Base-by-base conservation (phyloP, 2,113 vertebrate genomes). In the Trematocara nigrifrons region DNA sequence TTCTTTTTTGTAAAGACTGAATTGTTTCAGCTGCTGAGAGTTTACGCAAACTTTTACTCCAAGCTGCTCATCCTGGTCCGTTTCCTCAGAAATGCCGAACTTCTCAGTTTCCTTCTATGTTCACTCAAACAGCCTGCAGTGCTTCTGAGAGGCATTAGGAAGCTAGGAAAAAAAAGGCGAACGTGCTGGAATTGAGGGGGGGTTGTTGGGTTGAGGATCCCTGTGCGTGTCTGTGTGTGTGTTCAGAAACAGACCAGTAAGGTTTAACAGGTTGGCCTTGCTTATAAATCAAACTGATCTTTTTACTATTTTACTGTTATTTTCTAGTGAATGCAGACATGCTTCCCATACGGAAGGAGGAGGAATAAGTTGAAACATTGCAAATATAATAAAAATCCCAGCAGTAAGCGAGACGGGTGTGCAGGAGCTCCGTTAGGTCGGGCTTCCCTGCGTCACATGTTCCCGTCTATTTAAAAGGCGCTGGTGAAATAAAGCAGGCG, bases 11-110 rank as follows among this genome's bases (percentile, higher is more conserved):
- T 77, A 22, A 77, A 53, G 33, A 79, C 11, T 26, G 22, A 56
- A 16, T 35, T n/a, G 9, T 49, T 52, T 52, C 1, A 16, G 81
- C 87, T 93, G 77, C 80, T 69, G 59, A 31, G 6, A 18, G 56
- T 42, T 47, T 51, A 76, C 54, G 11, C 10, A 20, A 79, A 76
- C 12, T 20, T 80, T 69, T 54, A 53, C 52, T 82, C 61, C 29
- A 1, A 77, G 64, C 59, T n/a, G 22, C 69, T 82, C 38, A 9
- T 42, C 83, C 12, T 66, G 57, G 13, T 26, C 42, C 2, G 42
- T 74, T 74, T 49, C 3, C 42, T 29, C 69, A 1, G 22, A 74
- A 74, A 31, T 47, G 2, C 0, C 0, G 22, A 76, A 29, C 69
- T 49, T 49, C 15, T 74, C 40, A 3, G 69, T 1, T 49, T 18